These are phyloP conservation scores for Spea multiplicata DNA, from an alignment of 2,113 vertebrate genomes.

Conservation along the genomic window DNA sequence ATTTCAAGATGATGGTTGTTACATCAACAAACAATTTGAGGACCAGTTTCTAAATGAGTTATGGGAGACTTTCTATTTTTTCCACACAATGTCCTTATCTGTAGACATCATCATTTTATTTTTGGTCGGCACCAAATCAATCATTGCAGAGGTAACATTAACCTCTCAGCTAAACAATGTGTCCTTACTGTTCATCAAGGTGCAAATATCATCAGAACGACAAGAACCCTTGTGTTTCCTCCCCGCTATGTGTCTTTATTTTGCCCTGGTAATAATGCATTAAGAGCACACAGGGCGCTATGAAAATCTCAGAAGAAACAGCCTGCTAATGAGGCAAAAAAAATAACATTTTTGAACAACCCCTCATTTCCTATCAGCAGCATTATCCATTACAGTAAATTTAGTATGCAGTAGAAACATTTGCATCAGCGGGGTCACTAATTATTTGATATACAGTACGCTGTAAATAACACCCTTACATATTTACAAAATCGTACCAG, in stretches of 20 bases:
- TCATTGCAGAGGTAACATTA: no score
- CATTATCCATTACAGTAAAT: constrained; percentile 46
- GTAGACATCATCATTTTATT: no score
- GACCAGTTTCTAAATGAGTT: no score
- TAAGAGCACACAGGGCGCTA: constrained; percentile 7
- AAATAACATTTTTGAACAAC: constrained; percentile 23
- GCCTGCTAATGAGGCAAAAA: constrained; percentile 24
- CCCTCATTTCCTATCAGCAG: constrained; percentile 30
- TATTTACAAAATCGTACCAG: constrained; percentile 37
- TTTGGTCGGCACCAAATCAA: no score
- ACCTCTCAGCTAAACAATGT: no score
- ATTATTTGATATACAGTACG: constrained; percentile 47
- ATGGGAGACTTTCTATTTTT: no score
- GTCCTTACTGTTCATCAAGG: no score
- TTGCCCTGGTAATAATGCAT: background rate
- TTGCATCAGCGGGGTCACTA: constrained; percentile 23
- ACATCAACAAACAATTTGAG: no score
- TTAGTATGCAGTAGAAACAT: constrained; percentile 1
- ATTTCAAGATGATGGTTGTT: no score
- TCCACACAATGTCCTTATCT: no score
- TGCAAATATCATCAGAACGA: no score
- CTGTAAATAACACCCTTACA: constrained; percentile 33
- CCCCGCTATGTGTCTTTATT: background rate
- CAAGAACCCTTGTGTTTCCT: background rate
- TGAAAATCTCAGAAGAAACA: background rate